Evolutionary conservation across 2,797 vertebrate species (phyloP), one percentile per base, ranked within the genome.

Genomic region (Margarornis squamiger): DNA sequence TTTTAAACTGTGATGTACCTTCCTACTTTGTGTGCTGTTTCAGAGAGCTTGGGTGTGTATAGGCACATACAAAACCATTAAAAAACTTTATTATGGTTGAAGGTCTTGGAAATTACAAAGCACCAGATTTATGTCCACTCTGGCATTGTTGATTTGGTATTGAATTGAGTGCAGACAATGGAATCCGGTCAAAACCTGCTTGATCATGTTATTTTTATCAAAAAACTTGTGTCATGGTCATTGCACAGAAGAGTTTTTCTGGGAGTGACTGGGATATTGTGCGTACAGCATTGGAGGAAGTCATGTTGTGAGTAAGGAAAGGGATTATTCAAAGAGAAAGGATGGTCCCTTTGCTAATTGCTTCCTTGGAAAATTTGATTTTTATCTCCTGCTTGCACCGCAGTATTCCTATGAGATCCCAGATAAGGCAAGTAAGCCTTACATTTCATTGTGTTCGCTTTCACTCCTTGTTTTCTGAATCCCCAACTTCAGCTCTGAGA

Each of bases 281-380:
- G 67, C 49, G 15, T 65, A 34, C 11, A 78, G 26, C 32, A 4
- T 5, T 65, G 77, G 63, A 89, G 68, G 92, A 80, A 80, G 70
- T 62, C 19, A 23, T 59, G 39, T 61, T 15, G 7, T 67, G 38
- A 78, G 32, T 79, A 76, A 87, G 71, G 63, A 91, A 89, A 38
- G 32, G 54, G 36, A 49, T 82, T 90, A 72, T 77, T 93, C 57
- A 58, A 30, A 67, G 63, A 65, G 63, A 85, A 77, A 71, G 68
- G 72, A 48, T 74, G 38, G 63, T 73, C 45, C 81, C 52, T 24
- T 72, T 65, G 61, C 72, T 86, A 72, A 58, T 74, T 88, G 41
- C 27, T 93, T 90, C 70, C 78, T 75, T 92, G 85, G 76, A 91
- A 92, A 91, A n/a, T 36, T 45, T 75, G 45, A 39, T 79, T 88